Evolutionary conservation across 2,797 vertebrate genomes (phyloP), one percentile per base, ranked within the genome.

Genomic region (Sebastes taczanowskii): DNA sequence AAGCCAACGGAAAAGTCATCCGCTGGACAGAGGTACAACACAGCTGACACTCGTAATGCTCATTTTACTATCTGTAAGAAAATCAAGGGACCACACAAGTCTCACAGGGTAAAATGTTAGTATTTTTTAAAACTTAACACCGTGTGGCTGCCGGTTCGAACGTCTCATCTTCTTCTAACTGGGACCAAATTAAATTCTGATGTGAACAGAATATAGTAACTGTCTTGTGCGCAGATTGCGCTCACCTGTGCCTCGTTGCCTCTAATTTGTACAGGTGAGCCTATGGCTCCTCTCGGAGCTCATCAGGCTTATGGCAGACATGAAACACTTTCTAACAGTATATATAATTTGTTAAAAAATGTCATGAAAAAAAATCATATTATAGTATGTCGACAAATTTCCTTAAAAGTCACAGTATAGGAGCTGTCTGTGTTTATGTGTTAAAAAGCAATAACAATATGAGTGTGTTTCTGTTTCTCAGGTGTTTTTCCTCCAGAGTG

Each of bases 1-100:
- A 98, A 95, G 97, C 98, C 18, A 99, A 97, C 1, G 98, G 98
- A 38, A 99, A 99, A 92, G 97, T 99, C 86, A 98, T 99, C 89
- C 97, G 98, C 84, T 99, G 98, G 98, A 99, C 98, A 6, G 98
- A 99, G 97, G 98, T 99, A 88, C 23, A 1, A 7, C 1, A 11
- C 60, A 5, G 3, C 53, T 1, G 18, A 35, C 56, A 30, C 55
- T 14, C 11, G 0, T 0, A 3, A 66, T n/a, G 38, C 22, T 56
- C 35, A 2, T n/a, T 60, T 56, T 27, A 46, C 60, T 20, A 9
- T 30, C 11, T 20, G 32, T 5, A 13, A 52, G 4, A 13, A 61
- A 65, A 64, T 71, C 22, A 20, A 69, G 34, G 14, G 32, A 22
- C 27, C 42, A 4, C 23, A 20, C 16, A 35, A 27, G 14, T 68